Evolutionary conservation across 2,113 vertebrate species (phyloP).

Genomic region (Serilophus lunatus): DNA sequence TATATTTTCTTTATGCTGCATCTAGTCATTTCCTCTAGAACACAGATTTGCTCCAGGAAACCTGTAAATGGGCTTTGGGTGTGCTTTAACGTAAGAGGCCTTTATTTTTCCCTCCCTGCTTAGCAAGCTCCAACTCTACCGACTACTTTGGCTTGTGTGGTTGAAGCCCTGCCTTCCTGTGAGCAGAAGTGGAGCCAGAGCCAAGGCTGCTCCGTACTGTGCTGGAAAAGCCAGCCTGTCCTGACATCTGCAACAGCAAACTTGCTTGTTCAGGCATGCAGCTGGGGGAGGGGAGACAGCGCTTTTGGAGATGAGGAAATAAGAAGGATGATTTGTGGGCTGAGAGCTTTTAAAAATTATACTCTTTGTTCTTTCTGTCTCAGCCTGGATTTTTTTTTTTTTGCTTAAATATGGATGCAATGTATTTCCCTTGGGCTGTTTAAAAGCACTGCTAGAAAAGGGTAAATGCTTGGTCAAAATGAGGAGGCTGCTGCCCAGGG

Average conservation of each 20-base stretch:
- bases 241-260: neutral
- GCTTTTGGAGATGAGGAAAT: neutral
- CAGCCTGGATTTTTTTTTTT: neutral
- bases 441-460: neutral
- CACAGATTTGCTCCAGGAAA: constrained; percentile 30
- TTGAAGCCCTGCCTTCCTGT: neutral
- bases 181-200: neutral
- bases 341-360: neutral
- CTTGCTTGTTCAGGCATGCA: neutral
- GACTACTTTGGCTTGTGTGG: neutral
- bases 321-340: constrained; percentile 6
- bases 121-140: neutral
- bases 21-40: constrained; percentile 19
- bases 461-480: neutral
- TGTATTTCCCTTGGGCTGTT: neutral
- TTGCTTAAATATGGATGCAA: neutral
- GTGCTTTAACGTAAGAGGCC: neutral
- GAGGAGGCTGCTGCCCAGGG: neutral
- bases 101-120: neutral
- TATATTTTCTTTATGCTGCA: neutral
- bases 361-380: neutral
- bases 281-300: neutral
- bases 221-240: neutral
- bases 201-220: neutral
- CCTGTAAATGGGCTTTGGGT: neutral